Conservation (phyloP, 92 coral and sea anemone genomes). For the Palythoa heliodiscus region DNA sequence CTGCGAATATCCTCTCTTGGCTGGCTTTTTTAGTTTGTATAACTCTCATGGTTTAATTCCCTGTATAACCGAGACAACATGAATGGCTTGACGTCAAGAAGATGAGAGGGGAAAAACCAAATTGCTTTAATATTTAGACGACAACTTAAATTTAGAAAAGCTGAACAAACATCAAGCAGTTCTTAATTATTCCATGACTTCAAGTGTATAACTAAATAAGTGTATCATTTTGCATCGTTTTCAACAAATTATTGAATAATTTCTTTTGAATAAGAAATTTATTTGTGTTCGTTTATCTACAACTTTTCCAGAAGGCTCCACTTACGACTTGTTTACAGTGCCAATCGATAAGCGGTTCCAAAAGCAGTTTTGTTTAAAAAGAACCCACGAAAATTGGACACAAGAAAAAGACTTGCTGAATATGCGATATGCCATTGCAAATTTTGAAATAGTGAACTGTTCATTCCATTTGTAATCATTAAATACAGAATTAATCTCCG, state of each 20-base stretch:
- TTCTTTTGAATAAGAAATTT: constrained; percentile 34
- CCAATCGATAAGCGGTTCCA: constrained; percentile 9
- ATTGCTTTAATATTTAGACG: constrained; percentile 28
- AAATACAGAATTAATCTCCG: constrained; percentile 15
- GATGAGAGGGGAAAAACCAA: constrained; percentile 18
- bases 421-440: not conserved
- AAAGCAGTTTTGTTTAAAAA: not conserved
- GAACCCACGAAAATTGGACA: not conserved
- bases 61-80: constrained; percentile 10
- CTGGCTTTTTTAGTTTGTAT: not conserved
- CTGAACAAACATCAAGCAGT: constrained; percentile 29
- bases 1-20: not conserved
- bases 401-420: not conserved
- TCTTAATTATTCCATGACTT: constrained; percentile 42
- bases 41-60: constrained; percentile 8
- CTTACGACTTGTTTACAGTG: not conserved
- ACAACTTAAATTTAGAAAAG: constrained; percentile 42
- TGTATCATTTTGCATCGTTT: constrained; percentile 47
- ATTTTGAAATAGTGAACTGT: constrained; percentile 10
- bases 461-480: constrained; percentile 35
- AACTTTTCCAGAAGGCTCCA: not conserved
- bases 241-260: constrained; percentile 42
- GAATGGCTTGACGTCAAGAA: constrained; percentile 24
- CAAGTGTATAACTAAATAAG: constrained; percentile 39
- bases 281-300: constrained; percentile 21